Conservation (phyloP, 53 echinoderm and acorn worm genomes). For the Temnopleurus reevesii region DNA sequence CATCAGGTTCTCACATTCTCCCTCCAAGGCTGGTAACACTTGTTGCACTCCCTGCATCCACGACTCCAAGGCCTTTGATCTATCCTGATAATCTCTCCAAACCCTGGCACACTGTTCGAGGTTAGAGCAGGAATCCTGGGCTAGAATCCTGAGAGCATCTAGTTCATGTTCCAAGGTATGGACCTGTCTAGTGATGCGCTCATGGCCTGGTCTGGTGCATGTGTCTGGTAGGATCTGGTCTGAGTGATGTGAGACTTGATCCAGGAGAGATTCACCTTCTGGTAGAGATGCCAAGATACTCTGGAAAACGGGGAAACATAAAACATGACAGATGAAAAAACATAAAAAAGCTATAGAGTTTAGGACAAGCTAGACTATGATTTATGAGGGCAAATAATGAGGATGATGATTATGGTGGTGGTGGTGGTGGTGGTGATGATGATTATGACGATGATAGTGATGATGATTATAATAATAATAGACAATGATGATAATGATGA, state of each 20-base stretch:
- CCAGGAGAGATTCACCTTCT: conserved; percentile 78
- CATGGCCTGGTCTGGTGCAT: conserved; percentile 64
- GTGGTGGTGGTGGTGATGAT: background rate
- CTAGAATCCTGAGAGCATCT: conserved; percentile 64
- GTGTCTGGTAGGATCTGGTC: conserved; percentile 69
- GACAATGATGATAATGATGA: background rate
- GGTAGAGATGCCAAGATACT: conserved; percentile 60
- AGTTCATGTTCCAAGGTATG: conserved; percentile 70
- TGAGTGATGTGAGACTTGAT: conserved; percentile 65
- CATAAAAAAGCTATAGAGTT: background rate
- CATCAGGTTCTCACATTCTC: conserved; percentile 64
- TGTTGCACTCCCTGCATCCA: conserved; percentile 69
- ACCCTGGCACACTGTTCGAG: conserved; percentile 56
- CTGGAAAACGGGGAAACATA: conserved; percentile 38
- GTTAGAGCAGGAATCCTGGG: conserved; percentile 38
- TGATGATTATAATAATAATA: background rate
- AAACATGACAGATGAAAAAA: background rate
- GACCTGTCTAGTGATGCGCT: conserved; percentile 70
- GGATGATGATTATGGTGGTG: background rate
- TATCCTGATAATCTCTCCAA: conserved; percentile 66
- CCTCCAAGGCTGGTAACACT: conserved; percentile 18
- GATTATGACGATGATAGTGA: background rate
- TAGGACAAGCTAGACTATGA: background rate
- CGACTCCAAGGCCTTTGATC: conserved; percentile 44
- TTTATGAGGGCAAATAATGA: background rate